Percentiles rank a stretch among this genome's conserved stretches.
Conservation (phyloP, 1,140 invertebrate genomes). For the Catajapyx aquilonaris region DNA sequence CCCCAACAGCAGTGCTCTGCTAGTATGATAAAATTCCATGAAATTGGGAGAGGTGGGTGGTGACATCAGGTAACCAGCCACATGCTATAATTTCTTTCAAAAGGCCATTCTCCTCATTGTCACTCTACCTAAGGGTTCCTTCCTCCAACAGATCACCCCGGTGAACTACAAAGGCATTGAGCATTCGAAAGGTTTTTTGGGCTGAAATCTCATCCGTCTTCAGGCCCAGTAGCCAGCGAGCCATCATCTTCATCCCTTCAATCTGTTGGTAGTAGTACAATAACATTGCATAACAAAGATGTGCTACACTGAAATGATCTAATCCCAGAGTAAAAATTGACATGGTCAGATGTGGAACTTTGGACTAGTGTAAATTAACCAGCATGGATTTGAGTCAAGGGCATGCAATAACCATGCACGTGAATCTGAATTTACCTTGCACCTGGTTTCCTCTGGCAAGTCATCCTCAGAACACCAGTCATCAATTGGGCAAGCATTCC, state of each 20-base stretch:
- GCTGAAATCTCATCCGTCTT: slow-evolving; percentile 73
- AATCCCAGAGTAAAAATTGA: no score
- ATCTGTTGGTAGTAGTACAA: slow-evolving; percentile 22
- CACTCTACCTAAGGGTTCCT: slow-evolving; percentile 30
- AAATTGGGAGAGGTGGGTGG: no score
- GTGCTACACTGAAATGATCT: no score
- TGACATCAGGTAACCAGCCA: no score
- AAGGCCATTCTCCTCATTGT: no score
- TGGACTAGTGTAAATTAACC: not conserved
- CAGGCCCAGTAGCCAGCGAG: slow-evolving; percentile 79
- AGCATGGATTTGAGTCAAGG: no score
- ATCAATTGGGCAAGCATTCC: slow-evolving; percentile 24
- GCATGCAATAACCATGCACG: no score
- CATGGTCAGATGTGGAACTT: not conserved
- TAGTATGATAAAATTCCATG: no score
- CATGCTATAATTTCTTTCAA: no score
- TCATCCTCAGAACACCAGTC: slow-evolving; percentile 76
- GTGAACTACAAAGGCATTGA: slow-evolving; percentile 72
- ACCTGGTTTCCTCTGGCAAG: slow-evolving; percentile 72
- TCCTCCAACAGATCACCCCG: slow-evolving; percentile 57
- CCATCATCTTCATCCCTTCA: slow-evolving; percentile 89
- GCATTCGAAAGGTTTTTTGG: slow-evolving; percentile 81
- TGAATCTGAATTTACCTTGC: slow-evolving; percentile 61
- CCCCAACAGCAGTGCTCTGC: no score
- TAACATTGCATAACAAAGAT: no score